Conservation (phyloP, 2,797 vertebrate genomes). For the Pseudomugil tenellus region DNA sequence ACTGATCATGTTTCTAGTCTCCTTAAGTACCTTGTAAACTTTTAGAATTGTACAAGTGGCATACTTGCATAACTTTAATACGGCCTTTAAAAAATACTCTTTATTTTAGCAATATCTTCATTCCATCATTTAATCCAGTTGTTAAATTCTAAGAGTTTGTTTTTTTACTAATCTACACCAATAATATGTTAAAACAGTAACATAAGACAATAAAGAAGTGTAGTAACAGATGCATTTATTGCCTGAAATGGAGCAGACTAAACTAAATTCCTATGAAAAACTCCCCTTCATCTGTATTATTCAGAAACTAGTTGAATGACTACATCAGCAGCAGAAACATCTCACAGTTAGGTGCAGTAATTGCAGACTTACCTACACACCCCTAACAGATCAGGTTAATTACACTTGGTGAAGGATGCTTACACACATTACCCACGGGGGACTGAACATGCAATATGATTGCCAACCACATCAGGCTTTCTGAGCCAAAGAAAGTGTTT, state of each 20-base stretch:
- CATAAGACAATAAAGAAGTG: not conserved
- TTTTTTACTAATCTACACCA: not conserved
- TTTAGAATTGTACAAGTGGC: too few species aligned
- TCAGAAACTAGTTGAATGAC: conserved; percentile 63
- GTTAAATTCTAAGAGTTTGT: too few species aligned
- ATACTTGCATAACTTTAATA: not conserved
- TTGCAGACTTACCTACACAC: conserved; percentile 74
- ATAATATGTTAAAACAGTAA: not conserved
- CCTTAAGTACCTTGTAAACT: conserved; percentile 3
- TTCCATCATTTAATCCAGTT: too few species aligned
- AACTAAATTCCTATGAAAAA: conserved; percentile 13
- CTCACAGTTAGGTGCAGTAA: conserved; percentile 62
- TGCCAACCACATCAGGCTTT: conserved; percentile 50
- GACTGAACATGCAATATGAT: conserved; percentile 68
- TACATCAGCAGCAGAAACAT: conserved; percentile 69
- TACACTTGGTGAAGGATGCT: conserved; percentile 69
- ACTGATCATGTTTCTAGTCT: conserved; percentile 9
- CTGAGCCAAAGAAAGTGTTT: conserved; percentile 65
- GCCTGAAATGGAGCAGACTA: not conserved
- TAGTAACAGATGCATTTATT: not conserved
- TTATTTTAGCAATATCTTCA: too few species aligned
- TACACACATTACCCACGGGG: conserved; percentile 63
- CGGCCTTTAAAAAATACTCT: too few species aligned
- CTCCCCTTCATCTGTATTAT: conserved; percentile 24
- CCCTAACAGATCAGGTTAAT: conserved; percentile 79